Conservation (phyloP, 1,140 invertebrate genomes). For the Drosophila sechellia region DNA sequence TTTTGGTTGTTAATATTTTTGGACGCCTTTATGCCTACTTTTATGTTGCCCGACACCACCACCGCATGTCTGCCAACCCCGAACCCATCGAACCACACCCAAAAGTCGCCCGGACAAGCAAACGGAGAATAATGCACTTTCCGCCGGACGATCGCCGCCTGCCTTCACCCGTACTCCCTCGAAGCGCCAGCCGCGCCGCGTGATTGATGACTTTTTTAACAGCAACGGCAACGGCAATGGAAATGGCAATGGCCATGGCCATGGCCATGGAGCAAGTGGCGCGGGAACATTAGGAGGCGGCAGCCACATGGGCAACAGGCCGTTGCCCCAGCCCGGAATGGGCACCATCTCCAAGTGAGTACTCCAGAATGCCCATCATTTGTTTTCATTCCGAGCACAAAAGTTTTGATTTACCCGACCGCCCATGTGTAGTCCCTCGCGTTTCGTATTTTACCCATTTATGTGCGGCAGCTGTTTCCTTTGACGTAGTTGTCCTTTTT, state of each 20-base stretch:
- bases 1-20: slow-evolving; percentile 75
- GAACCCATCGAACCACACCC: slow-evolving; percentile 19
- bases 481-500: slow-evolving; percentile 70
- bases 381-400: slow-evolving; percentile 81
- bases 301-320: slow-evolving; percentile 63
- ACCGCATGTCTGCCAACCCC: slow-evolving; percentile 61
- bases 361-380: slow-evolving; percentile 75
- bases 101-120: slow-evolving; percentile 88
- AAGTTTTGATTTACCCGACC: slow-evolving; percentile 77
- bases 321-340: slow-evolving; percentile 62
- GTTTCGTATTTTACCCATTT: slow-evolving; percentile 22
- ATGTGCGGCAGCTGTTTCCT: slow-evolving; percentile 43
- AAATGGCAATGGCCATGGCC: slow-evolving; percentile 7
- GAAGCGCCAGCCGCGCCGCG: slow-evolving; percentile 91
- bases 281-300: slow-evolving; percentile 20
- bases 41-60: slow-evolving; percentile 61
- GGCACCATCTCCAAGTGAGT: slow-evolving; percentile 73
- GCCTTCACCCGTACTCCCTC: slow-evolving; percentile 95
- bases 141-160: slow-evolving; percentile 89
- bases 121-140: slow-evolving; percentile 86
- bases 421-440: slow-evolving; percentile 13
- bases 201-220: slow-evolving; percentile 88
- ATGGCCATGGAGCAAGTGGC: slow-evolving; percentile 8
- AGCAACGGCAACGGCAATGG: slow-evolving; percentile 83
- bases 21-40: slow-evolving; percentile 78